Evolutionary conservation across 2,113 vertebrate genomes (phyloP).

Genomic region (Thunnus maccoyii): DNA sequence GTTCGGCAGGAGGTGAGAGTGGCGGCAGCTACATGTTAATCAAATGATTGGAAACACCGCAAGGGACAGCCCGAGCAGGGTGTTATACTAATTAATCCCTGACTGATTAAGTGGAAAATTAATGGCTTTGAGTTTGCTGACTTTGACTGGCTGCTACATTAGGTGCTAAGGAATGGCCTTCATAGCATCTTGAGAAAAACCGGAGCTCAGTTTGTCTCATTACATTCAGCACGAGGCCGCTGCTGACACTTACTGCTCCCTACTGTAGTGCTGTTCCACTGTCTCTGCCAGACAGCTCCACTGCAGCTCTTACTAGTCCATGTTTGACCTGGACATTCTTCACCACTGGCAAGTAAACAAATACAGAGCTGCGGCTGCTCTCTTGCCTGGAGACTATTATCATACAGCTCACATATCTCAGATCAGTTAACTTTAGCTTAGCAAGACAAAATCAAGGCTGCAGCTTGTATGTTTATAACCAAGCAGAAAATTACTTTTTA

Average conservation of each 20-base stretch:
- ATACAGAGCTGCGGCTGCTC: constrained; percentile 1
- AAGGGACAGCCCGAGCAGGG: background rate
- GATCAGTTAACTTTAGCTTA: constrained; percentile 2
- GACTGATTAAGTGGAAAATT: constrained; percentile 34
- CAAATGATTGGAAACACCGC: constrained; percentile 25
- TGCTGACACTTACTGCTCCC: constrained; percentile 3
- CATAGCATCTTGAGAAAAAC: constrained; percentile 29
- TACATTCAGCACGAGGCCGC: constrained; percentile 35
- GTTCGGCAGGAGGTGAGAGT: constrained; percentile 94
- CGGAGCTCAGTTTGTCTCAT: constrained; percentile 23
- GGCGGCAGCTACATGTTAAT: constrained; percentile 60
- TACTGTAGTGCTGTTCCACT: constrained; percentile 23
- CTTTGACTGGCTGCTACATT: background rate
- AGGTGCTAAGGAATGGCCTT: constrained; percentile 17
- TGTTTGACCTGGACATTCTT: constrained; percentile 38
- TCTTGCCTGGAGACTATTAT: constrained; percentile 17
- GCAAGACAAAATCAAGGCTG: background rate
- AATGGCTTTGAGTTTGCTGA: constrained; percentile 30
- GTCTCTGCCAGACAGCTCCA: constrained; percentile 28
- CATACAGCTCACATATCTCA: constrained; percentile 1
- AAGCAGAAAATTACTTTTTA: too few relatives aligned
- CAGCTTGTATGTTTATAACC: background rate
- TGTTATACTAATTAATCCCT: constrained; percentile 21
- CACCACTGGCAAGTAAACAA: constrained; percentile 25
- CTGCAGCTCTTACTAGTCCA: constrained; percentile 29